Percentiles rank a stretch among this genome's conserved stretches.
These are phyloP conservation scores for Crocodylus rhombifer DNA, from an alignment of 2,797 vertebrate genomes.

Conservation along the genomic window DNA sequence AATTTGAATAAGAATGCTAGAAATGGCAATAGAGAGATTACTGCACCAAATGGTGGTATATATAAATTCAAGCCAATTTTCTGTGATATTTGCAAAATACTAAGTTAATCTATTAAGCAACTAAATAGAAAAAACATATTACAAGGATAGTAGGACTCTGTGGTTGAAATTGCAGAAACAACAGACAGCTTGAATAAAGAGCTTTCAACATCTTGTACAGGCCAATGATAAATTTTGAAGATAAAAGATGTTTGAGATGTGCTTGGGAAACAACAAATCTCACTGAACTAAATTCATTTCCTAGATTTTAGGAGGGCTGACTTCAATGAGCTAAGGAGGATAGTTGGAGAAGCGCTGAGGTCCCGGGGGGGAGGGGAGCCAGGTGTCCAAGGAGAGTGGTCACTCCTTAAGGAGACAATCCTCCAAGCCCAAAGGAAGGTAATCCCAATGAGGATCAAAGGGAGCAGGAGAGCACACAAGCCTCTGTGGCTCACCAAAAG, in stretches of 20 bases:
- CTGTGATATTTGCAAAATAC: background rate
- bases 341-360: too few species aligned
- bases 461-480: too few species aligned
- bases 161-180: background rate
- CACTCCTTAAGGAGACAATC: too few species aligned
- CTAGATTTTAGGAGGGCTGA: background rate
- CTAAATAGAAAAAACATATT: background rate
- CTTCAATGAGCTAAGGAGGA: too few species aligned
- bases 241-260: background rate
- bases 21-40: background rate
- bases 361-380: too few species aligned
- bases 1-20: background rate
- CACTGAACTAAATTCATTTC: background rate
- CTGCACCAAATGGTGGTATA: background rate
- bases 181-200: background rate
- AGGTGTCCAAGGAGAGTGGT: too few species aligned
- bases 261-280: background rate
- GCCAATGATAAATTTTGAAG: background rate
- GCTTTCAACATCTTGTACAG: rapidly evolving
- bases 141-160: background rate
- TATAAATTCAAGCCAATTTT: background rate
- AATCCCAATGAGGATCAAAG: too few species aligned
- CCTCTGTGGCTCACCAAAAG: too few species aligned
- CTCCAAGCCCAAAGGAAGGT: too few species aligned
- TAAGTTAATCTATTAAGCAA: background rate